Evolutionary conservation across 2,888 invertebrate genomes (phyloP).

Genomic region (Nudaria mundana): DNA sequence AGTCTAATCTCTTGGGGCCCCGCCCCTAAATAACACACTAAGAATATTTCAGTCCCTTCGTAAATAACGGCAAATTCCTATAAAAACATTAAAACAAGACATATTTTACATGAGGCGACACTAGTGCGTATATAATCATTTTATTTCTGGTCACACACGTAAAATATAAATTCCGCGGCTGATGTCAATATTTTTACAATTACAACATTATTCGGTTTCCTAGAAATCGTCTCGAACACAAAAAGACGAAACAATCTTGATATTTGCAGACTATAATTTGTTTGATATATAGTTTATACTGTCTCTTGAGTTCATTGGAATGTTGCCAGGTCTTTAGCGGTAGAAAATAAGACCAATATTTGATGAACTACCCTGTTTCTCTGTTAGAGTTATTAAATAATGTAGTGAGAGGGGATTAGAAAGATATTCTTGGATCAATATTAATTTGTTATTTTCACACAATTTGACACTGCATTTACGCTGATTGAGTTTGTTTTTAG

Average conservation of each 20-base stretch:
- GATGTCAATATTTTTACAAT: constrained; percentile 35
- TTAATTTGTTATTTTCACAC: constrained; percentile 19
- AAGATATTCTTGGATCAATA: constrained; percentile 22
- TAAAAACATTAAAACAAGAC: constrained; percentile 7
- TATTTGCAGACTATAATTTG: constrained; percentile 31
- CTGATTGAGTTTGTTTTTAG: constrained; percentile 27
- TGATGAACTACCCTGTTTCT: constrained; percentile 23
- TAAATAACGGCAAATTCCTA: constrained; percentile 11
- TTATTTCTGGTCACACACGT: constrained; percentile 25
- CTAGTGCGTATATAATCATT: constrained; percentile 22
- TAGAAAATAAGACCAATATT: constrained; percentile 26
- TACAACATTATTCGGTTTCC: constrained; percentile 34
- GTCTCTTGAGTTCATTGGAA: constrained; percentile 35
- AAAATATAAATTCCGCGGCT: constrained; percentile 25
- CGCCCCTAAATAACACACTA: not conserved
- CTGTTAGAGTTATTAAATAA: constrained; percentile 18
- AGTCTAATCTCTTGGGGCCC: too few species aligned
- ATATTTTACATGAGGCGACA: constrained; percentile 5
- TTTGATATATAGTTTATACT: constrained; percentile 27
- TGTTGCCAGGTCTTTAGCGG: constrained; percentile 33
- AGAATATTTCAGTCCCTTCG: not conserved
- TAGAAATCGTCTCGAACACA: constrained; percentile 32
- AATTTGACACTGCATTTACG: constrained; percentile 28
- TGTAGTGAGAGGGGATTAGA: constrained; percentile 14
- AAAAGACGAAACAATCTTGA: constrained; percentile 28